phyloP scores from a whole-genome alignment of 1,140 invertebrate species.

The Theocolax elegans region DNA sequence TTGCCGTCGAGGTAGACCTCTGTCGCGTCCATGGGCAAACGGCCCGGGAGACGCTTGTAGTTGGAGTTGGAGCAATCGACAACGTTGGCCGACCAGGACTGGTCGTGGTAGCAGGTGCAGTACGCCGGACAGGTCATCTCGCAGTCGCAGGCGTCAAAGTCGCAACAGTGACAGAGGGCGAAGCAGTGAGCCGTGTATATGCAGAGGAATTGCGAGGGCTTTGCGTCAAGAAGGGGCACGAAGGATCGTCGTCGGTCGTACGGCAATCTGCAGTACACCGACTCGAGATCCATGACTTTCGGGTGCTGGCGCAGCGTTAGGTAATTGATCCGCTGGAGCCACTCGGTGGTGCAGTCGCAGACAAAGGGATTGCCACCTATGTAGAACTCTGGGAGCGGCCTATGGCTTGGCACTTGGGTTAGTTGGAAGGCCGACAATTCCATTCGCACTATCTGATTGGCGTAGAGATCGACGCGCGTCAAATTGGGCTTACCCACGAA shows the following conservation, averaged over 20 bases:
- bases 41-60: slow-evolving; percentile 78
- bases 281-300: slow-evolving; percentile 82
- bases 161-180: slow-evolving; percentile 85
- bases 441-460: slow-evolving; percentile 83
- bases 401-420: slow-evolving; percentile 71
- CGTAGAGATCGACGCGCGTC: slow-evolving; percentile 84
- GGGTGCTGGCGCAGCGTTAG: slow-evolving; percentile 79
- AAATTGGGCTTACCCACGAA: slow-evolving; percentile 83
- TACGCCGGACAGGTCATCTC: slow-evolving; percentile 87
- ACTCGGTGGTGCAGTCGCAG: slow-evolving; percentile 89
- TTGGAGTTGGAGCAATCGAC: slow-evolving; percentile 86
- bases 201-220: slow-evolving; percentile 83
- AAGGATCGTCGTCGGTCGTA: slow-evolving; percentile 79
- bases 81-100: slow-evolving; percentile 87
- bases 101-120: slow-evolving; percentile 88
- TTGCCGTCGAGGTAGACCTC: slow-evolving; percentile 91
- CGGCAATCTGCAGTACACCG: slow-evolving; percentile 83
- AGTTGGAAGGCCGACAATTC: slow-evolving; percentile 82
- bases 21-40: slow-evolving; percentile 90
- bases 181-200: slow-evolving; percentile 85
- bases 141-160: slow-evolving; percentile 88
- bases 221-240: slow-evolving; percentile 77
- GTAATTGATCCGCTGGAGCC: slow-evolving; percentile 84
- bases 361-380: slow-evolving; percentile 88
- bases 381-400: slow-evolving; percentile 83